These are phyloP conservation scores for Physeter macrocephalus DNA, from an alignment of 2,113 vertebrate genomes.

Conservation along the genomic window DNA sequence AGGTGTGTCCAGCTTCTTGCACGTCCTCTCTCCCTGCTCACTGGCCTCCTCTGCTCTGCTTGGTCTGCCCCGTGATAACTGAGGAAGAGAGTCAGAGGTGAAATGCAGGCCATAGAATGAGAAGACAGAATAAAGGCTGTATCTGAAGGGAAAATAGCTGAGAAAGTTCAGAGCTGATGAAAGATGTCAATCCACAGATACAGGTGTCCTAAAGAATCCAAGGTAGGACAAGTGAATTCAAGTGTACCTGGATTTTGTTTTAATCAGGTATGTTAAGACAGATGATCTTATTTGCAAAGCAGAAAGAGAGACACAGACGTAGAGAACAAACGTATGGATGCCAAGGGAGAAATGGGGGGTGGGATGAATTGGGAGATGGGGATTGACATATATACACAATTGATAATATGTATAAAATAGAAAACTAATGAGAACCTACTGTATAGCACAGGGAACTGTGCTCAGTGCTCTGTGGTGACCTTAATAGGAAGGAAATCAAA, in stretches of 20 bases:
- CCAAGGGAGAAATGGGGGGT: too few relatives aligned
- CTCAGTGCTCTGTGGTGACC: too few relatives aligned
- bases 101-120: background rate
- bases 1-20: background rate
- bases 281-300: too few relatives aligned
- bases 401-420: too few relatives aligned
- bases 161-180: background rate
- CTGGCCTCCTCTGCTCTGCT: background rate
- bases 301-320: too few relatives aligned
- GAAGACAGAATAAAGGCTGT: background rate
- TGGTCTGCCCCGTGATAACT: fast-evolving
- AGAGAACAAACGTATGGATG: too few relatives aligned
- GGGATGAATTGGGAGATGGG: too few relatives aligned
- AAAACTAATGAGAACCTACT: too few relatives aligned
- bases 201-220: background rate
- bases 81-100: background rate
- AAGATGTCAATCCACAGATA: background rate
- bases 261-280: background rate
- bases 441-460: too few relatives aligned
- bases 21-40: background rate
- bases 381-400: too few relatives aligned
- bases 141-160: background rate
- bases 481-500: too few relatives aligned
- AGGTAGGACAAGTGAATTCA: fast-evolving
- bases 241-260: background rate